These are phyloP conservation scores for Odontomachus brunneus DNA, from an alignment of 1,140 invertebrate genomes.

Conservation along the genomic window DNA sequence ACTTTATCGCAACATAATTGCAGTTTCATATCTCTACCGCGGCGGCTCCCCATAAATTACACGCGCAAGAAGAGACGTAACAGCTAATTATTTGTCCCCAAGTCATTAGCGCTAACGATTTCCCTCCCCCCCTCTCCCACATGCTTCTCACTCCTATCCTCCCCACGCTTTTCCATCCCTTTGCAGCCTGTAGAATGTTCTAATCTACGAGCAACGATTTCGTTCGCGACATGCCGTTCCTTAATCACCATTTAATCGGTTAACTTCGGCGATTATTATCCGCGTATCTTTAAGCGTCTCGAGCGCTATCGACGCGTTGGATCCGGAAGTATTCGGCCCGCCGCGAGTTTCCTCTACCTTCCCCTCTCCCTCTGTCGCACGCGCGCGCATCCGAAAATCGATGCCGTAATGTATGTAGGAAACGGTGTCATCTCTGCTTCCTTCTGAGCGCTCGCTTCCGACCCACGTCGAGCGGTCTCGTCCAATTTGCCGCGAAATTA, in stretches of 20 bases:
- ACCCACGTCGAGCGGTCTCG: slow-evolving; percentile 6
- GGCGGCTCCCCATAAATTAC: slow-evolving; percentile 45
- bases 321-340: slow-evolving; percentile 10
- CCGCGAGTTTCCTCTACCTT: slow-evolving; percentile 4
- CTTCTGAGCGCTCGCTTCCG: slow-evolving; percentile 28
- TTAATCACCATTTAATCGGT: slow-evolving; percentile 47
- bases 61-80: slow-evolving; percentile 39
- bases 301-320: not conserved
- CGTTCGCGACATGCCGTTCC: slow-evolving; percentile 6
- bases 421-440: slow-evolving; percentile 37
- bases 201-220: slow-evolving; percentile 25
- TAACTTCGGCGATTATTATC: slow-evolving; percentile 29
- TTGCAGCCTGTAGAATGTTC: not conserved
- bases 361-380: too few species aligned
- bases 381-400: not conserved
- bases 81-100: slow-evolving; percentile 62
- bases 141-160: too few species aligned
- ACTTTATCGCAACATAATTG: slow-evolving; percentile 49
- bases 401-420: slow-evolving; percentile 35
- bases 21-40: slow-evolving; percentile 47
- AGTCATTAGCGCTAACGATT: slow-evolving; percentile 64
- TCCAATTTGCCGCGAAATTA: slow-evolving; percentile 43
- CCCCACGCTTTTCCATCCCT: too few species aligned
- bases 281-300: not conserved
- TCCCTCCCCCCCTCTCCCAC: not conserved